Conservation (phyloP, 1,140 invertebrate species). For the Eupristina koningsbergeri region DNA sequence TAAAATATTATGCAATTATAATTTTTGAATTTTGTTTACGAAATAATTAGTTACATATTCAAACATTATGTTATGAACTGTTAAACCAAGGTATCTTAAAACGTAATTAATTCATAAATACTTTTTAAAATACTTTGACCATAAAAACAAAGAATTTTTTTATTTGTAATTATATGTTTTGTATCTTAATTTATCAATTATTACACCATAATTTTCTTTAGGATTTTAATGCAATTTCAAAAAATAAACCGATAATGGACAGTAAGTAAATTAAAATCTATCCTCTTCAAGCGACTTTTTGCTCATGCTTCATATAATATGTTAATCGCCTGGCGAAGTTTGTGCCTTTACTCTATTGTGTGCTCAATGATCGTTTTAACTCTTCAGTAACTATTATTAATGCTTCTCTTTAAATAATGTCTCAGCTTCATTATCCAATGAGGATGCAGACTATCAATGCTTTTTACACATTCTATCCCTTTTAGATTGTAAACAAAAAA, state of each 20-base stretch:
- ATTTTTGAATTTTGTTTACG: neutral
- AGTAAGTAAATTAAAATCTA: neutral
- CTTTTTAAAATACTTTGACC: constrained; percentile 13
- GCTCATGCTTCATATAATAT: constrained; percentile 1
- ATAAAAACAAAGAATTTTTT: neutral
- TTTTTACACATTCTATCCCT: neutral
- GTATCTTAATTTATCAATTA: neutral
- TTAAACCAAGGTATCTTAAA: neutral
- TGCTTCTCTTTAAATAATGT: neutral
- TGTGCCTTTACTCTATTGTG: constrained; percentile 9
- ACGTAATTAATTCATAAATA: constrained; percentile 16
- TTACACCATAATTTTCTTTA: neutral
- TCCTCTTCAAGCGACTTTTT: constrained; percentile 14
- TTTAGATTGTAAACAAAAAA: neutral
- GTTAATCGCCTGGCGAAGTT: constrained; percentile 8
- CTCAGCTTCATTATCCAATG: neutral
- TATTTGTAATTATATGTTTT: neutral
- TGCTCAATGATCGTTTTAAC: neutral
- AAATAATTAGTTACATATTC: constrained; percentile 15
- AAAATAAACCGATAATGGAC: neutral
- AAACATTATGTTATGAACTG: neutral
- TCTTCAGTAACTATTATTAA: neutral
- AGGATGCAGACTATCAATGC: neutral
- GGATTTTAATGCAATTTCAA: neutral
- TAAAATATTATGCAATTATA: neutral